Evolutionary conservation across 2,888 invertebrate species (phyloP).

Genomic region (Abrostola triplasia): DNA sequence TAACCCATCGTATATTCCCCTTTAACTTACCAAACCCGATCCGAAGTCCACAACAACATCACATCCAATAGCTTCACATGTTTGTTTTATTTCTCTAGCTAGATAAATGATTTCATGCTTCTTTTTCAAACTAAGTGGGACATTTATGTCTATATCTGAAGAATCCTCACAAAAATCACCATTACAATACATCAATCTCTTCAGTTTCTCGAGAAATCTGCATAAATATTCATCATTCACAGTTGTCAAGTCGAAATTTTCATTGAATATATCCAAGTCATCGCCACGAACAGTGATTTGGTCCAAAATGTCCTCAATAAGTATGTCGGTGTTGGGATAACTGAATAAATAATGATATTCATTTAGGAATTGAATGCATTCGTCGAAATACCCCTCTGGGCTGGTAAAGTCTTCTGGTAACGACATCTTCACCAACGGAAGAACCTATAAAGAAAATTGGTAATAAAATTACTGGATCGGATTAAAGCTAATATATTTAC

Average conservation of each 20-base stretch:
- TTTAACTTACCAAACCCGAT: constrained; percentile 91
- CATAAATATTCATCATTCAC: constrained; percentile 60
- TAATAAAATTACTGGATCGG: too few relatives aligned
- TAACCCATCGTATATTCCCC: too few relatives aligned
- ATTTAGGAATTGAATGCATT: constrained; percentile 87
- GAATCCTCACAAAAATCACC: constrained; percentile 54
- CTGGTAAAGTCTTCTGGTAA: constrained; percentile 67
- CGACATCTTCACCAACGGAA: constrained; percentile 64
- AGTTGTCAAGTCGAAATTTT: constrained; percentile 54
- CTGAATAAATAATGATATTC: constrained; percentile 90
- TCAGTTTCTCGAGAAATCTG: constrained; percentile 63
- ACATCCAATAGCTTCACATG: constrained; percentile 82
- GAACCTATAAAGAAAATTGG: neutral
- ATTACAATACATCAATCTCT: constrained; percentile 60
- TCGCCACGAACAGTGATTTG: constrained; percentile 81
- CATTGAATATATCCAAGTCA: constrained; percentile 59
- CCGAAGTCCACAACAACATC: constrained; percentile 91
- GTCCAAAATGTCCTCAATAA: constrained; percentile 86
- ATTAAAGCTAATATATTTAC: too few relatives aligned
- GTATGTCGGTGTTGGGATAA: constrained; percentile 90
- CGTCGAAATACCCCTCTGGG: constrained; percentile 86
- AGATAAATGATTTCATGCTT: constrained; percentile 91
- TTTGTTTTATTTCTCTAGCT: constrained; percentile 85
- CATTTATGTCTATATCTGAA: constrained; percentile 60
- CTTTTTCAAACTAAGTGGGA: constrained; percentile 89